A percentile compares a stretch with the other conserved stretches of the same genome.
phyloP scores from a whole-genome alignment of 2,113 vertebrate genomes.

The Brienomyrus longianalis region DNA sequence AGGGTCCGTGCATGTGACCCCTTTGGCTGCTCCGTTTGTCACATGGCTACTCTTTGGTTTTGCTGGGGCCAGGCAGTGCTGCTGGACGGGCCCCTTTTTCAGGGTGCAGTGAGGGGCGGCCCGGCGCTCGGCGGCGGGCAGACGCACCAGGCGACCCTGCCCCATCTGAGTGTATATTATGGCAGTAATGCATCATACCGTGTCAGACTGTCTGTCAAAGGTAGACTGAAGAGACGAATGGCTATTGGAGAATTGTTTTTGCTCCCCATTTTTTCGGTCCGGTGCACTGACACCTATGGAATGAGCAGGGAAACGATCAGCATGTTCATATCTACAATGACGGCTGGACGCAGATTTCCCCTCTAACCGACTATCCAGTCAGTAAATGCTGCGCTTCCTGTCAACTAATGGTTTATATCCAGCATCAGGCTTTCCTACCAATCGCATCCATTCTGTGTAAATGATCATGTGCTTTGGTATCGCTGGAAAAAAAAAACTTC shows the following conservation, averaged over 20 bases:
- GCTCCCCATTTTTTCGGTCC: neutral
- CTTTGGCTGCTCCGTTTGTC: slow-evolving; percentile 54
- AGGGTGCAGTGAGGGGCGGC: neutral
- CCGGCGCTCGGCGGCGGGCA: slow-evolving; percentile 34
- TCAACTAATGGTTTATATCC: neutral
- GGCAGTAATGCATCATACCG: neutral
- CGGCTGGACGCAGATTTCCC: neutral
- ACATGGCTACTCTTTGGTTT: slow-evolving; percentile 41
- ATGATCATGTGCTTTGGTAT: neutral
- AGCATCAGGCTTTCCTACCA: neutral
- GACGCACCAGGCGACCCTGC: slow-evolving; percentile 22
- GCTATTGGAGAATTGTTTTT: neutral
- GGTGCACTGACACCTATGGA: neutral
- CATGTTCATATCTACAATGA: neutral
- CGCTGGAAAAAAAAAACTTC: neutral
- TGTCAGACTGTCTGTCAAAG: neutral
- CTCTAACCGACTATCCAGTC: neutral
- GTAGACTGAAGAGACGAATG: neutral
- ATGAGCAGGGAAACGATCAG: neutral
- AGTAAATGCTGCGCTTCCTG: neutral
- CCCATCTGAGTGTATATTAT: neutral
- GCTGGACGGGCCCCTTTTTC: neutral
- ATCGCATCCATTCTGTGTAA: neutral
- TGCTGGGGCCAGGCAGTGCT: slow-evolving; percentile 7
- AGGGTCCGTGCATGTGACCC: slow-evolving; percentile 61